A percentile compares a stretch with the other conserved stretches of the same genome.
Evolutionary conservation across 2,113 vertebrate species (phyloP).

Genomic region (Spheniscus mendiculus): DNA sequence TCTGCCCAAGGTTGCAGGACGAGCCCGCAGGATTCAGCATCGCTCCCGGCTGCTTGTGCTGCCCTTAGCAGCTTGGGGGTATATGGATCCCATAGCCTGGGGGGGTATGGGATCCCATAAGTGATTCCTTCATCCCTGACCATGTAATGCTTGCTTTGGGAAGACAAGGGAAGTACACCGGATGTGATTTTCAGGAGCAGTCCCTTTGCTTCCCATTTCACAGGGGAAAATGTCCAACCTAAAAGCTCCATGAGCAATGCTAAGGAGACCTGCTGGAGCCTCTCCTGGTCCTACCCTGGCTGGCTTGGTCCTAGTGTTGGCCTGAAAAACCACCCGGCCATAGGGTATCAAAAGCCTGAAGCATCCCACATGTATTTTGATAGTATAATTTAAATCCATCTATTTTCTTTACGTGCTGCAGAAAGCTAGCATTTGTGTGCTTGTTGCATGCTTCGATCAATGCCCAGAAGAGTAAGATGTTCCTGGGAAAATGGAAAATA

Average conservation of each 20-base stretch:
- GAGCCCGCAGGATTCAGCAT: fast-evolving
- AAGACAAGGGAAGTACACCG: not conserved
- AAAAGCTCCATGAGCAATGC: not conserved
- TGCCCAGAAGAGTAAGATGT: not conserved
- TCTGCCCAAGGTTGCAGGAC: not conserved
- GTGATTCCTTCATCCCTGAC: not conserved
- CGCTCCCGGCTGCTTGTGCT: not conserved
- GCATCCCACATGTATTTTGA: not conserved
- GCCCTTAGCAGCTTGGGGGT: too few species aligned
- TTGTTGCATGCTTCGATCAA: not conserved
- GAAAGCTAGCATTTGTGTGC: not conserved
- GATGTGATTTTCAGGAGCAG: not conserved
- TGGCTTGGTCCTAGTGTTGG: not conserved
- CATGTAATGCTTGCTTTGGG: not conserved
- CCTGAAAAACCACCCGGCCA: not conserved
- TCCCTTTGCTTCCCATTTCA: not conserved
- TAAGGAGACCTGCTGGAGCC: not conserved
- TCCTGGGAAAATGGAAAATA: not conserved
- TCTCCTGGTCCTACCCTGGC: not conserved
- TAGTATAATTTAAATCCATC: not conserved
- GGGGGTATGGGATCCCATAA: not conserved
- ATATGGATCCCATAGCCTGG: fast-evolving
- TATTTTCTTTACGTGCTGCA: not conserved
- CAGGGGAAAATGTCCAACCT: not conserved
- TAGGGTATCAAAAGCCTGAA: not conserved